These are phyloP conservation scores for Notoglanidium macrostoma DNA, from an alignment of 2,797 vertebrate species.

Conservation along the genomic window DNA sequence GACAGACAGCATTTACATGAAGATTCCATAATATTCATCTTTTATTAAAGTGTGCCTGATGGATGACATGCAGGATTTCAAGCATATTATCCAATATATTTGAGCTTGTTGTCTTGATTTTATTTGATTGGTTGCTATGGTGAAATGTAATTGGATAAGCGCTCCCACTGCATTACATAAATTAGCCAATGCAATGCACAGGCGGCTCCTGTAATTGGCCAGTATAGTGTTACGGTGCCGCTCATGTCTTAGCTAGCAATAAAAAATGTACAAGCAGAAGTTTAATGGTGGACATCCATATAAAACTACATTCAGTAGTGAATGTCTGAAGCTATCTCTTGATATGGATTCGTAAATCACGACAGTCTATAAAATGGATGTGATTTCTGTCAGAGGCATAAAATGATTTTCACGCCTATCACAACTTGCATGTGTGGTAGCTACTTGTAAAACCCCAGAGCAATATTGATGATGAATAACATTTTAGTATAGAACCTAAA, in stretches of 20 bases:
- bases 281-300: background rate
- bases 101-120: background rate
- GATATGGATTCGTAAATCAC: background rate
- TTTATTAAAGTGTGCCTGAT: background rate
- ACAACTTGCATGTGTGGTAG: background rate
- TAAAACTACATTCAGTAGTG: background rate
- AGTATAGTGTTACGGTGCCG: background rate
- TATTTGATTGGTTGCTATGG: background rate
- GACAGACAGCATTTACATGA: background rate
- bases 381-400: slow-evolving; percentile 4
- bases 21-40: background rate
- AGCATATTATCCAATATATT: background rate
- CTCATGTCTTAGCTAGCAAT: background rate
- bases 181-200: background rate
- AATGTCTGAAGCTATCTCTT: background rate
- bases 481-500: background rate
- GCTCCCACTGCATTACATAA: background rate
- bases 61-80: background rate
- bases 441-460: background rate
- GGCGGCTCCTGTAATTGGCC: background rate
- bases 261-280: background rate
- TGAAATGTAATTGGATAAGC: background rate
- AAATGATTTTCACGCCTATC: slow-evolving; percentile 1
- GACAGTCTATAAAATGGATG: background rate
- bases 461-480: background rate